phyloP scores from a whole-genome alignment of 2,888 invertebrate species.

The Ochropleura plecta region DNA sequence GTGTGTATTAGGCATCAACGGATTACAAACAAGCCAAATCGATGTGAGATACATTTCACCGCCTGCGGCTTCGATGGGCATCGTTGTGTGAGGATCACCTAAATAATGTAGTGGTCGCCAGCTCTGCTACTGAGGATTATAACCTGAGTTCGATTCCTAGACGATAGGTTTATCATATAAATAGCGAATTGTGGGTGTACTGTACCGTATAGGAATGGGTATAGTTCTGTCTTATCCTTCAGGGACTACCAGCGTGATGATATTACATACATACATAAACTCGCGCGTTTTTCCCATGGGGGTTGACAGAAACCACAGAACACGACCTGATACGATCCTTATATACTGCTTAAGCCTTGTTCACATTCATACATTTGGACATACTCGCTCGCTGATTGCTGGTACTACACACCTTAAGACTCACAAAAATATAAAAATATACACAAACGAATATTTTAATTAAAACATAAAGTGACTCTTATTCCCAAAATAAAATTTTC shows the following conservation, averaged over 20 bases:
- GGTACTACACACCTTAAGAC: no score
- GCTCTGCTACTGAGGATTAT: not conserved
- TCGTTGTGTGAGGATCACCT: no score
- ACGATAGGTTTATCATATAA: not conserved
- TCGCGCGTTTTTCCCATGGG: no score
- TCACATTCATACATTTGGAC: no score
- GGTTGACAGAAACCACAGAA: no score
- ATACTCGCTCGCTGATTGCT: not conserved
- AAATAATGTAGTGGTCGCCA: not conserved
- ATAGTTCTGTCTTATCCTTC: not conserved
- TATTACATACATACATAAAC: not conserved
- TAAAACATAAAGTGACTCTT: not conserved
- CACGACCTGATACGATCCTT: no score
- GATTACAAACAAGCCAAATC: no score
- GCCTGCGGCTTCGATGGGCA: no score
- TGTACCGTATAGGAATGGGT: not conserved
- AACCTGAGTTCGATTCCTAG: not conserved
- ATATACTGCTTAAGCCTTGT: no score
- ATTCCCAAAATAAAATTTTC: slow-evolving; percentile 13
- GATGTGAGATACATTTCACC: no score
- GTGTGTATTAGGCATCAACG: no score
- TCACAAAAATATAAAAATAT: not conserved
- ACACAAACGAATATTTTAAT: not conserved
- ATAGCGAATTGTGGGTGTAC: not conserved
- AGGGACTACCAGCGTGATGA: not conserved